These are phyloP conservation scores for Panzeria rudis DNA, from an alignment of 2,888 invertebrate species.

Conservation along the genomic window DNA sequence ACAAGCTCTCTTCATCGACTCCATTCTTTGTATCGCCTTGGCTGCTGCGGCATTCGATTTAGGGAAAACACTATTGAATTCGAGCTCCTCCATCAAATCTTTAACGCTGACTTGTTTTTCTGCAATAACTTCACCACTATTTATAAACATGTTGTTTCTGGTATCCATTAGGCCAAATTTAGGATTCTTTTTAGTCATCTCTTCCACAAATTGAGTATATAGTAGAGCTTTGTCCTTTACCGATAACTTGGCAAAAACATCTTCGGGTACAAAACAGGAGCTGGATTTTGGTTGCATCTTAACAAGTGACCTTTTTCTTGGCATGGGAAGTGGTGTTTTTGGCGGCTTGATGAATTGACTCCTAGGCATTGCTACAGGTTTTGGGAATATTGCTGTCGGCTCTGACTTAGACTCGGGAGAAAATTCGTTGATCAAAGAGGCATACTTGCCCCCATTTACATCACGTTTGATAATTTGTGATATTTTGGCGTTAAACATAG, in stretches of 20 bases:
- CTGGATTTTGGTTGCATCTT: background rate
- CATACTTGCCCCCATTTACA: constrained; percentile 25
- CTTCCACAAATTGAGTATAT: constrained; percentile 79
- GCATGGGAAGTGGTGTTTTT: constrained; percentile 66
- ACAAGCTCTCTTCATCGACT: constrained; percentile 37
- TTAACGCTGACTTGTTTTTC: constrained; percentile 78
- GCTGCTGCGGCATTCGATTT: background rate
- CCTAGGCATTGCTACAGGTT: constrained; percentile 12
- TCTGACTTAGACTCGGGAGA: constrained; percentile 53
- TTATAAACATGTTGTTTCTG: constrained; percentile 65
- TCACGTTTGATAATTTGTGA: constrained; percentile 76
- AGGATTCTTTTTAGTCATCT: constrained; percentile 78
- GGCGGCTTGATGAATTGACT: constrained; percentile 42
- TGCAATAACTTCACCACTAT: constrained; percentile 73
- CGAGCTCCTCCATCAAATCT: constrained; percentile 77
- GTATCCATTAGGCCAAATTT: constrained; percentile 76
- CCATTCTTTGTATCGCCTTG: constrained; percentile 43
- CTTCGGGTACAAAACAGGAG: constrained; percentile 78
- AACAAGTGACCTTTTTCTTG: constrained; percentile 38
- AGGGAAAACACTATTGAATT: constrained; percentile 73
- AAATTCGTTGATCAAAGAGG: constrained; percentile 14
- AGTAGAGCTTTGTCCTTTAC: constrained; percentile 81
- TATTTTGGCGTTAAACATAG: constrained; percentile 79
- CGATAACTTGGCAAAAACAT: constrained; percentile 78
- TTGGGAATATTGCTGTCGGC: background rate